Percentiles rank a stretch among this genome's conserved stretches.
Evolutionary conservation across 2,113 vertebrate genomes (phyloP).

Genomic region (Pundamilia nyererei): DNA sequence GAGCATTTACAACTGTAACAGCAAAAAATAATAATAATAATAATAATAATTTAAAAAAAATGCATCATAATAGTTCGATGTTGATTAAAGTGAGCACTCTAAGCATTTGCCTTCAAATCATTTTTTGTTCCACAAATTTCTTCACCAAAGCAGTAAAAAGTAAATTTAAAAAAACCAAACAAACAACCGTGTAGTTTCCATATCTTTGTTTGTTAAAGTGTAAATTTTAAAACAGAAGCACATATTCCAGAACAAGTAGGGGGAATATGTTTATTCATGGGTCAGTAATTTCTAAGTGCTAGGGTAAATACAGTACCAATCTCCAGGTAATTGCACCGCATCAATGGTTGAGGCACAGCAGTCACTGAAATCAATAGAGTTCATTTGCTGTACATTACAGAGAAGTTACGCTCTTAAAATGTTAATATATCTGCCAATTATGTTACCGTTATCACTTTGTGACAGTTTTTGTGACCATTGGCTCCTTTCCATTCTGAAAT

Average conservation of each 20-base stretch:
- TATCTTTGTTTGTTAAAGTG: neutral
- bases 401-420: neutral
- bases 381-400: neutral
- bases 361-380: neutral
- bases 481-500: neutral
- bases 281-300: neutral
- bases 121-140: neutral
- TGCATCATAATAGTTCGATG: rapidly evolving
- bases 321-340: neutral
- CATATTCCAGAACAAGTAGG: neutral
- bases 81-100: neutral
- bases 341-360: neutral
- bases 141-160: neutral
- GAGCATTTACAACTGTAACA: rapidly evolving
- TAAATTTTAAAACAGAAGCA: neutral
- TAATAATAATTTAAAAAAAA: neutral
- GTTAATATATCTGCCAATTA: neutral
- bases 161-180: neutral
- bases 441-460: neutral
- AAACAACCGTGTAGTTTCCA: rapidly evolving
- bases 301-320: neutral
- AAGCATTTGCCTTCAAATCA: rapidly evolving
- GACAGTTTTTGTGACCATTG: neutral
- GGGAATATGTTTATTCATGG: conserved; percentile 24
- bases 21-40: neutral